Evolutionary conservation across 2,113 vertebrate species (phyloP), one percentile per base, ranked within the genome.

Genomic region (Tetrao urogallus): DNA sequence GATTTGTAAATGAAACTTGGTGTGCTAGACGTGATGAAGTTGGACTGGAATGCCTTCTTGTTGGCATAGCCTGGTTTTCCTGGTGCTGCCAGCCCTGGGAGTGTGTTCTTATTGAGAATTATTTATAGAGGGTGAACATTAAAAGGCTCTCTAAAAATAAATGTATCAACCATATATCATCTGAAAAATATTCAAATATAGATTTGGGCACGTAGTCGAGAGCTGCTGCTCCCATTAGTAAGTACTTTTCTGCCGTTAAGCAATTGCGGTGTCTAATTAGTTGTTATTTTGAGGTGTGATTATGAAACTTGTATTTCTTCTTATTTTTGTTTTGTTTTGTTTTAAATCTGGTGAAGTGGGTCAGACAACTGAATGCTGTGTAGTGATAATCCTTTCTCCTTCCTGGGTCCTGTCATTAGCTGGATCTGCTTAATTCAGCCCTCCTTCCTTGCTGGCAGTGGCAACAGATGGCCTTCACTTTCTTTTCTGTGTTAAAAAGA

Each of bases 1-100:
- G 94, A 94, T 97, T 84, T 90, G 91, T 89, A 95, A 94, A 96
- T 93, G 84, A 86, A 95, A 89, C 45, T 21, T 67, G 36, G 28
- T 15, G 4, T 43, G 78, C 92, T 47, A 86, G 77, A 84, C 66
- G 2, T 63, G 82, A 66, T 89, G 89, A 36, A 87, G 85, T 88
- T 86, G 57, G 69, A 75, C 82, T 93, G 91, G 91, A 91, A 92
- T 92, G 69, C 84, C 85, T 93, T 72, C 85, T 69, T 67, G 58
- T 77, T 95, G 91, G 81, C 64, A 85, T 4, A 88, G 78, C 60
- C 71, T 67, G 7, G 32, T 74, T 84, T 92, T 89, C 74, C 87
- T 79, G 77, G 13, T 74, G 78, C 74, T 93, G 43, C 40, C 89
- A 91, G 75, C 67, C 18, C 67, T 1, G 2, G 78, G 50, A 91